phyloP scores from a whole-genome alignment of 37 sponge, comb jelly and placozoan genomes.

The Dysidea cf. avara region DNA sequence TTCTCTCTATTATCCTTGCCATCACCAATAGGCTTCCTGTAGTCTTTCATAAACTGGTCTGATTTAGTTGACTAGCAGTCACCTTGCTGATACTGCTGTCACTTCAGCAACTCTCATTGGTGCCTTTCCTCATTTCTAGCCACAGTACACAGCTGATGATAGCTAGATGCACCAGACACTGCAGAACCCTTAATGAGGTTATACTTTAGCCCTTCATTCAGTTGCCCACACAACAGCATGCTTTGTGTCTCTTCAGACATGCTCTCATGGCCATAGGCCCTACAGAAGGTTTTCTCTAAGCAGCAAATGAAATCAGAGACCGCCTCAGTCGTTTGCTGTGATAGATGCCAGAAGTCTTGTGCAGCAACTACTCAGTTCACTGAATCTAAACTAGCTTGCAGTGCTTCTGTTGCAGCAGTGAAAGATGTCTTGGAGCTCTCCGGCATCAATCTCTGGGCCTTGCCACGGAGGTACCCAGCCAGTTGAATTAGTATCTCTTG shows the following conservation, averaged over 20 bases:
- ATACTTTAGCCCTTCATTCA: conserved; percentile 31
- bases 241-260: neutral
- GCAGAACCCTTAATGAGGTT: conserved; percentile 32
- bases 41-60: neutral
- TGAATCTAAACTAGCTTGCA: conserved; percentile 10
- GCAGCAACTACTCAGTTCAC: conserved; percentile 1
- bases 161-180: conserved; percentile 42
- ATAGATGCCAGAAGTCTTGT: conserved; percentile 15
- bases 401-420: neutral
- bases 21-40: too few relatives aligned
- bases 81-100: conserved; percentile 1
- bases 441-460: conserved; percentile 5
- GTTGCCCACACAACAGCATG: neutral
- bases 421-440: neutral
- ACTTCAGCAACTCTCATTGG: conserved; percentile 23
- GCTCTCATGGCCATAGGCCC: neutral
- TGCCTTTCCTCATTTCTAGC: conserved; percentile 45
- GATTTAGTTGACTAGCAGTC: neutral
- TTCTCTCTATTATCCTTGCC: neutral
- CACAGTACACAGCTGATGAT: conserved; percentile 14
- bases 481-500: conserved; percentile 21
- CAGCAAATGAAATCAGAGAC: conserved; percentile 6
- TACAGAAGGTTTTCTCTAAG: neutral
- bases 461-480: conserved; percentile 11
- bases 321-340: conserved; percentile 9